Conservation (phyloP, 2,888 invertebrate genomes). For the Orthosia gothica region DNA sequence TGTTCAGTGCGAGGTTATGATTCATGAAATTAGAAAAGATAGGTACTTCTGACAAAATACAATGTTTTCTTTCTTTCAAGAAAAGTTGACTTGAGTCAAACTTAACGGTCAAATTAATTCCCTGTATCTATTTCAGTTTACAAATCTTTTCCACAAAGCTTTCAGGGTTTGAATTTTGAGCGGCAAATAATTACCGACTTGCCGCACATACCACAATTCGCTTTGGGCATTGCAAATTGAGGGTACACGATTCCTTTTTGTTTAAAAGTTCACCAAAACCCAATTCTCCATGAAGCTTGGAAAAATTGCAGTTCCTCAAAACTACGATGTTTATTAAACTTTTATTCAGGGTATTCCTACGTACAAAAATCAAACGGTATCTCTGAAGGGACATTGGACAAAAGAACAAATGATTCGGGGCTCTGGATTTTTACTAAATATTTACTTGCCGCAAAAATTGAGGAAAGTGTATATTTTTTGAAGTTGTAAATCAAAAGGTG, state of each 20-base stretch:
- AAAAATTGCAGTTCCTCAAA: slow-evolving; percentile 6
- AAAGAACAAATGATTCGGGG: not conserved
- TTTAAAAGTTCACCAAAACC: not conserved
- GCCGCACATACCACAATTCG: not conserved
- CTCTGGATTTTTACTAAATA: not conserved
- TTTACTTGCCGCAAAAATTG: too few relatives aligned
- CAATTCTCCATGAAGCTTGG: not conserved
- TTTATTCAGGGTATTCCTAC: not conserved
- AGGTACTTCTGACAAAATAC: not conserved
- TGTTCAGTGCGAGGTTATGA: not conserved
- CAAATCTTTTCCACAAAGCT: not conserved
- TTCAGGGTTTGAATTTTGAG: slow-evolving; percentile 5
- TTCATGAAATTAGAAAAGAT: not conserved
- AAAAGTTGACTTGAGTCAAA: slow-evolving; percentile 1
- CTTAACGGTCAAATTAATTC: not conserved
- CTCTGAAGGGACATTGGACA: not conserved
- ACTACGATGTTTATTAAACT: not conserved
- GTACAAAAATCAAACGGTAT: not conserved
- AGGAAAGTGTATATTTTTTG: not conserved
- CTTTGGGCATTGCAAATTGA: not conserved
- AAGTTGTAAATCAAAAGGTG: too few relatives aligned
- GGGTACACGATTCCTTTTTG: not conserved
- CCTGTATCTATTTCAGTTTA: not conserved
- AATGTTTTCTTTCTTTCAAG: not conserved
- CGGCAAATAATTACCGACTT: not conserved